Evolutionary conservation across 2,797 vertebrate genomes (phyloP).

Genomic region (Siniperca undulata): DNA sequence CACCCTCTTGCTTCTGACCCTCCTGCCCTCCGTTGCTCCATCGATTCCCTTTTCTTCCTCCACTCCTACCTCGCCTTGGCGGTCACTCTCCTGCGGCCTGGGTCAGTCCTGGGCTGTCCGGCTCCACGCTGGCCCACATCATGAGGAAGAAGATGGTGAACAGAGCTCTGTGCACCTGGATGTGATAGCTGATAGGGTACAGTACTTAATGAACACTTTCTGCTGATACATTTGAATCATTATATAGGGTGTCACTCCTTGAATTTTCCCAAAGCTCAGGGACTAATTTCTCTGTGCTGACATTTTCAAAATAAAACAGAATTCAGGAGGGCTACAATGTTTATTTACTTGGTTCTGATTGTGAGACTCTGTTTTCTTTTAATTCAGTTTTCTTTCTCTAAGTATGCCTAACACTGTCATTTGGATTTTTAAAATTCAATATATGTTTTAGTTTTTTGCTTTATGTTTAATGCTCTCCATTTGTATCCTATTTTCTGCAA

Average conservation of each 20-base stretch:
- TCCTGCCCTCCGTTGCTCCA: constrained; percentile 53
- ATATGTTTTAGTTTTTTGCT: background rate
- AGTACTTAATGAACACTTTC: background rate
- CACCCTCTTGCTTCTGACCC: constrained; percentile 70
- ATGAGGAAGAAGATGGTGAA: constrained; percentile 52
- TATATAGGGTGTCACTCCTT: background rate
- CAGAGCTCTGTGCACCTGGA: constrained; percentile 74
- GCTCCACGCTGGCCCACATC: constrained; percentile 70
- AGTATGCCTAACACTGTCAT: background rate
- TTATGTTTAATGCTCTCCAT: background rate
- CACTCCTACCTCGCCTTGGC: constrained; percentile 40
- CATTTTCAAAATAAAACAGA: background rate
- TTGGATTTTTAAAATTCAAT: background rate
- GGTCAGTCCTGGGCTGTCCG: constrained; percentile 91
- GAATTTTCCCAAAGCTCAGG: background rate
- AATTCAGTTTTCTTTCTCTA: background rate
- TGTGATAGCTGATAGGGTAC: constrained; percentile 75
- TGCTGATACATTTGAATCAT: background rate
- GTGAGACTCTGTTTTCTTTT: background rate
- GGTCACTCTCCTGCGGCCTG: constrained; percentile 62
- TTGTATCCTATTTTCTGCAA: constrained; percentile 12
- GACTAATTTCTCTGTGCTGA: background rate
- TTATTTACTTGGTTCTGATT: background rate
- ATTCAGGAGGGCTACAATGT: background rate
- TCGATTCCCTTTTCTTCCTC: constrained; percentile 26